These are phyloP conservation scores for Ornithoptera priamus DNA, from an alignment of 2,888 invertebrate species.

Conservation along the genomic window DNA sequence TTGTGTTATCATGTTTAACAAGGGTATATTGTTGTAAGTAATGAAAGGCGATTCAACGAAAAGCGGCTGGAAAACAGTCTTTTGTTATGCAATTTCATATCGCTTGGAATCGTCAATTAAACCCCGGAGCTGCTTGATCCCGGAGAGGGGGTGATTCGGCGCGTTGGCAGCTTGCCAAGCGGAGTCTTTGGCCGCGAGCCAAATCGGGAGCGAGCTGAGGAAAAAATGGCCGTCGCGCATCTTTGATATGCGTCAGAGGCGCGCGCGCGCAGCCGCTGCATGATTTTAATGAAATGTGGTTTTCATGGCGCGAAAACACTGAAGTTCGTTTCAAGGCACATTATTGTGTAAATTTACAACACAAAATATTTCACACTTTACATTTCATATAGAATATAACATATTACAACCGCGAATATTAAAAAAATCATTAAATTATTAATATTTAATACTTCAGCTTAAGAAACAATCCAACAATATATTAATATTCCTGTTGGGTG, in stretches of 20 bases:
- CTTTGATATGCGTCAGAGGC: slow-evolving; percentile 78
- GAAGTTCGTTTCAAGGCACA: background rate
- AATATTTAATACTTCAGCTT: too few species aligned
- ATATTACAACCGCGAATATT: too few species aligned
- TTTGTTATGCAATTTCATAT: slow-evolving; percentile 16
- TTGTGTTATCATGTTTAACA: too few species aligned
- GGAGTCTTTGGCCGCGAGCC: slow-evolving; percentile 71
- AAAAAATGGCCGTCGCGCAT: slow-evolving; percentile 77
- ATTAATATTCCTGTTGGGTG: too few species aligned
- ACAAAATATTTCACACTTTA: too few species aligned
- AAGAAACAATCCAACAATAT: too few species aligned
- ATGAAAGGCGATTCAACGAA: background rate
- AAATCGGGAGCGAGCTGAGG: slow-evolving; percentile 65
- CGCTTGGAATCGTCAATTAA: slow-evolving; percentile 34
- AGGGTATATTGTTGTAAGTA: too few species aligned
- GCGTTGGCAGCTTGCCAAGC: slow-evolving; percentile 66
- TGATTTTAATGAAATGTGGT: slow-evolving; percentile 30
- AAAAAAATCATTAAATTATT: too few species aligned
- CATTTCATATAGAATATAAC: too few species aligned
- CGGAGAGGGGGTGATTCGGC: slow-evolving; percentile 61
- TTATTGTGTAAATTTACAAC: too few species aligned
- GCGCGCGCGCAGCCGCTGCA: slow-evolving; percentile 55
- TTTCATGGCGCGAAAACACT: slow-evolving; percentile 24
- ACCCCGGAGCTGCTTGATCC: slow-evolving; percentile 42
- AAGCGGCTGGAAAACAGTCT: background rate